phyloP scores from a whole-genome alignment of 2,888 invertebrate species.

The Ditula angustiorana region DNA sequence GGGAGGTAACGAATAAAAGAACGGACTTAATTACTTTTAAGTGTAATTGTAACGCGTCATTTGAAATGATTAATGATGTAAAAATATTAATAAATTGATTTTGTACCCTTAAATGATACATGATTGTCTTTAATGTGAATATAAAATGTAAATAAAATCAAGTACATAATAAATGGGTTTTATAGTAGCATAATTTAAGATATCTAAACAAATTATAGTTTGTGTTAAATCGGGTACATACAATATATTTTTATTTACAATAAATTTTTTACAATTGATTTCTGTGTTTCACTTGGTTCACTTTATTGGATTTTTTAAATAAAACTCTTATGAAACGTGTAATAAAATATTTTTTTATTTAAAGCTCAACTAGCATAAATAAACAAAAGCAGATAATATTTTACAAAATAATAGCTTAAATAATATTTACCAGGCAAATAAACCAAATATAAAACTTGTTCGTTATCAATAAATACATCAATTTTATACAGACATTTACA shows the following conservation, averaged over 20 bases:
- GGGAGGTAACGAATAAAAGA: neutral
- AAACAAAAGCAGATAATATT: conserved; percentile 56
- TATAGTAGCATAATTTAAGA: conserved; percentile 50
- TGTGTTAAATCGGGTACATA: conserved; percentile 64
- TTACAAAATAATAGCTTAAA: conserved; percentile 51
- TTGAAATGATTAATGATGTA: neutral
- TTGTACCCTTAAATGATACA: neutral
- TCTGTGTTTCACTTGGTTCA: conserved; percentile 45
- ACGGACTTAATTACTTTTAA: neutral
- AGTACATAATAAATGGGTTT: conserved; percentile 48
- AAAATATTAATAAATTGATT: neutral
- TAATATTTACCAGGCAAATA: conserved; percentile 51
- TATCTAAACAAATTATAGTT: conserved; percentile 66
- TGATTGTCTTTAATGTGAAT: conserved; percentile 14
- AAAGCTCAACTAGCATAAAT: conserved; percentile 78
- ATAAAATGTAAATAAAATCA: conserved; percentile 38
- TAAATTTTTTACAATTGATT: conserved; percentile 70
- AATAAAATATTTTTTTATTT: conserved; percentile 74
- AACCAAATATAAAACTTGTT: conserved; percentile 48
- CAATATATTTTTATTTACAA: conserved; percentile 74
- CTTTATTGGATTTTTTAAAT: conserved; percentile 34
- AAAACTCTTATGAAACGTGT: conserved; percentile 63
- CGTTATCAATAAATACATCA: conserved; percentile 42
- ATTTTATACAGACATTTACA: conserved; percentile 41
- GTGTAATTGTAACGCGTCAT: neutral